A percentile compares a stretch with the other conserved stretches of the same genome.
Evolutionary conservation across 2,888 invertebrate species (phyloP).

Genomic region (Darwinula stevensoni): DNA sequence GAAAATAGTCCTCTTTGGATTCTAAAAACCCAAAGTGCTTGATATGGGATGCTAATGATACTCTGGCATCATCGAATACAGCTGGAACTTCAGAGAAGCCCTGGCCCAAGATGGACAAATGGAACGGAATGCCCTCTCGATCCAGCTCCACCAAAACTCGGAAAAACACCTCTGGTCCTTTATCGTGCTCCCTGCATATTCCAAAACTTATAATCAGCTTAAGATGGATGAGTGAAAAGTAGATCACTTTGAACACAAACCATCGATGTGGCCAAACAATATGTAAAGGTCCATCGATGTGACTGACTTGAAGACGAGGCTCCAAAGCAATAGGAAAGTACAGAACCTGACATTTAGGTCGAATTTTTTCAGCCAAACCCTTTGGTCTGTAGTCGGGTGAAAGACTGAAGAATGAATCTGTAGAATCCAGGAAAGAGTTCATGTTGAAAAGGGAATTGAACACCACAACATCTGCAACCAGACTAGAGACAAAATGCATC

Average conservation of each 20-base stretch:
- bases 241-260: constrained; percentile 13
- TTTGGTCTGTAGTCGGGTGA: constrained; percentile 32
- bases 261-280: constrained; percentile 46
- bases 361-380: constrained; percentile 14
- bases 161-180: constrained; percentile 33
- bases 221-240: too few relatives aligned
- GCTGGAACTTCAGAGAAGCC: constrained; percentile 26
- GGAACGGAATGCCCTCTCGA: constrained; percentile 24
- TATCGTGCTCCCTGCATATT: constrained; percentile 34
- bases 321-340: constrained; percentile 16
- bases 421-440: constrained; percentile 29
- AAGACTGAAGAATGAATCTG: constrained; percentile 27
- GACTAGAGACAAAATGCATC: constrained; percentile 16
- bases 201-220: not conserved
- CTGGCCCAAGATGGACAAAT: constrained; percentile 30
- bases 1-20: constrained; percentile 25
- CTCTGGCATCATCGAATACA: constrained; percentile 25
- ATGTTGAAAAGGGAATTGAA: constrained; percentile 40
- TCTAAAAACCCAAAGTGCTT: constrained; percentile 27
- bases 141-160: constrained; percentile 21
- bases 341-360: constrained; percentile 17
- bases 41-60: constrained; percentile 17
- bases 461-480: constrained; percentile 31
- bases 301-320: constrained; percentile 12
- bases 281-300: constrained; percentile 17